phyloP scores from a whole-genome alignment of 2,113 vertebrate species.

The Lophochroa leadbeateri region DNA sequence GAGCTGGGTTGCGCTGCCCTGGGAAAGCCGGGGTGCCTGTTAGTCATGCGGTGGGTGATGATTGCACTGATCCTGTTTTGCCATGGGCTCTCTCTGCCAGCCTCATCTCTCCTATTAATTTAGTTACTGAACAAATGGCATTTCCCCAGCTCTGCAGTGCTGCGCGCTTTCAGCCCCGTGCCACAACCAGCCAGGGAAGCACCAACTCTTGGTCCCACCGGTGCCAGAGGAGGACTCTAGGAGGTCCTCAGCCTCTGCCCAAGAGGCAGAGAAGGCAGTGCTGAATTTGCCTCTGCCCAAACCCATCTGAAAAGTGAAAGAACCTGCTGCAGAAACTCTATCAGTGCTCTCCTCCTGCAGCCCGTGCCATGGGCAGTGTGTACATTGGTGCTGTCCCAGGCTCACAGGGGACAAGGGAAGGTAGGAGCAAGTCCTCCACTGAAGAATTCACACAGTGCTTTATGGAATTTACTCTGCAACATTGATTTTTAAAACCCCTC shows the following conservation, averaged over 20 bases:
- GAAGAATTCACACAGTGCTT: neutral
- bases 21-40: neutral
- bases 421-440: neutral
- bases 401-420: fast-evolving
- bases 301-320: neutral
- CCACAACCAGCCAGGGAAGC: neutral
- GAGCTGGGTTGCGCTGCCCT: neutral
- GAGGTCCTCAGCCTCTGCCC: neutral
- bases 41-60: fast-evolving
- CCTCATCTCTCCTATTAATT: neutral
- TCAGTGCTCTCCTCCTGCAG: neutral
- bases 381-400: fast-evolving
- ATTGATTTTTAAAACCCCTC: neutral
- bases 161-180: neutral
- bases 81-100: neutral
- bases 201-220: fast-evolving
- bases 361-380: fast-evolving
- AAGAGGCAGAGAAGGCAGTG: neutral
- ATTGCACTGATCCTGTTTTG: neutral
- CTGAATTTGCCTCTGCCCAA: neutral
- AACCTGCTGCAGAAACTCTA: neutral
- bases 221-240: fast-evolving
- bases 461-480: neutral
- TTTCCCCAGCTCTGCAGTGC: neutral
- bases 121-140: neutral